phyloP scores from a whole-genome alignment of 37 sponge, comb jelly and placozoan genomes.

The Haliclona indistincta region DNA sequence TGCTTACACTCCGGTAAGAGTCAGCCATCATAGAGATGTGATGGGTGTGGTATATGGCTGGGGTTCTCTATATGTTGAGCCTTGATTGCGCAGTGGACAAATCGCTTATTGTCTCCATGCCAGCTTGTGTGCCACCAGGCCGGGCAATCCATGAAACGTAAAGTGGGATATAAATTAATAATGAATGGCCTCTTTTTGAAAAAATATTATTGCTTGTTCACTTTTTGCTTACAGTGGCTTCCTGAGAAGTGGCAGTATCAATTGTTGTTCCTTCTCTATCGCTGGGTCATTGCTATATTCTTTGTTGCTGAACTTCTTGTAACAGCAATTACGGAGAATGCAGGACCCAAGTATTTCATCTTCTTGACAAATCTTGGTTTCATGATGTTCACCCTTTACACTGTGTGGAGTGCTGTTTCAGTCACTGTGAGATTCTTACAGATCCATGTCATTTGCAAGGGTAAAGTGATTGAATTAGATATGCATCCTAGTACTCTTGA shows the following conservation, averaged over 20 bases:
- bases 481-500: neutral
- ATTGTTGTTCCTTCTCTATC: constrained; percentile 30
- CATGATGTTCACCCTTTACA: constrained; percentile 22
- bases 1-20: neutral
- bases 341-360: constrained; percentile 47
- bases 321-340: neutral
- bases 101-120: too few species aligned
- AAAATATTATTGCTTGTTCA: too few species aligned
- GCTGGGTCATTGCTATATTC: constrained; percentile 53
- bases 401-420: constrained; percentile 34
- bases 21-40: neutral
- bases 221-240: constrained; percentile 52
- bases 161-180: too few species aligned
- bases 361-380: constrained; percentile 69
- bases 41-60: neutral
- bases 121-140: too few species aligned
- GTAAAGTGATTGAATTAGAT: neutral
- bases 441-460: neutral
- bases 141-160: too few species aligned
- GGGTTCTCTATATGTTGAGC: neutral
- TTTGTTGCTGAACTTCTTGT: constrained; percentile 47
- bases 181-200: too few species aligned
- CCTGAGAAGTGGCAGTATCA: constrained; percentile 53
- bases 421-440: constrained; percentile 25
- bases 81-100: too few species aligned